These are phyloP conservation scores for Picathartes gymnocephalus DNA, from an alignment of 2,113 vertebrate genomes.

Conservation along the genomic window DNA sequence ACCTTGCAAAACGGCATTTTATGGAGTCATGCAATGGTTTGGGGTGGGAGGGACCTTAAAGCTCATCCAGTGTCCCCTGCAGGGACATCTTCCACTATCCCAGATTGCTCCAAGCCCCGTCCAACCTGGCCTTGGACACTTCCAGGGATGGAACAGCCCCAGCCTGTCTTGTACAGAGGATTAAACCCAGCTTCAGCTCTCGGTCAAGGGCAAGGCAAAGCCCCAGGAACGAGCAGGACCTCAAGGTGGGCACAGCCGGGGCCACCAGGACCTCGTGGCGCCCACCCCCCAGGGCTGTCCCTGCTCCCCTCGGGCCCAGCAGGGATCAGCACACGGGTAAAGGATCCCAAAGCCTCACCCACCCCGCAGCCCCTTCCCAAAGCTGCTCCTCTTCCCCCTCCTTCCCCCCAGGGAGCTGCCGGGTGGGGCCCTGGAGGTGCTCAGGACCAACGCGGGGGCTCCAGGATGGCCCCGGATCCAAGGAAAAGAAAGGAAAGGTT, in stretches of 20 bases:
- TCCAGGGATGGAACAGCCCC: background rate
- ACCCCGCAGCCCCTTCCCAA: background rate
- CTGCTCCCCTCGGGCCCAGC: background rate
- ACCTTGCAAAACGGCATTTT: background rate
- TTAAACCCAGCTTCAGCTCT: background rate
- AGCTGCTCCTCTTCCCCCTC: background rate
- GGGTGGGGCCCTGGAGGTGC: background rate
- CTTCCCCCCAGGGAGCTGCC: background rate
- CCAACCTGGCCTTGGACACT: background rate
- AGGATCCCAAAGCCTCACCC: background rate
- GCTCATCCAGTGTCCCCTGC: background rate
- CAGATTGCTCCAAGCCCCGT: background rate
- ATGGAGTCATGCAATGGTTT: background rate
- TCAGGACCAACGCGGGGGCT: background rate
- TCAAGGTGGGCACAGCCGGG: accelerated
- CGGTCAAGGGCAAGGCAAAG: background rate
- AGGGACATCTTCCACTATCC: background rate
- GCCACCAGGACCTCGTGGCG: background rate
- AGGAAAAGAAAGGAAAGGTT: background rate
- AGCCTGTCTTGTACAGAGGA: accelerated
- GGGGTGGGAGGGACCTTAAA: background rate
- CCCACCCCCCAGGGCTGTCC: background rate
- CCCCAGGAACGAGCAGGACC: background rate
- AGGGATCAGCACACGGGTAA: background rate
- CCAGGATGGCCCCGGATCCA: background rate